Evolutionary conservation across 2,888 invertebrate genomes (phyloP).

Genomic region (Seira sanloemensis): DNA sequence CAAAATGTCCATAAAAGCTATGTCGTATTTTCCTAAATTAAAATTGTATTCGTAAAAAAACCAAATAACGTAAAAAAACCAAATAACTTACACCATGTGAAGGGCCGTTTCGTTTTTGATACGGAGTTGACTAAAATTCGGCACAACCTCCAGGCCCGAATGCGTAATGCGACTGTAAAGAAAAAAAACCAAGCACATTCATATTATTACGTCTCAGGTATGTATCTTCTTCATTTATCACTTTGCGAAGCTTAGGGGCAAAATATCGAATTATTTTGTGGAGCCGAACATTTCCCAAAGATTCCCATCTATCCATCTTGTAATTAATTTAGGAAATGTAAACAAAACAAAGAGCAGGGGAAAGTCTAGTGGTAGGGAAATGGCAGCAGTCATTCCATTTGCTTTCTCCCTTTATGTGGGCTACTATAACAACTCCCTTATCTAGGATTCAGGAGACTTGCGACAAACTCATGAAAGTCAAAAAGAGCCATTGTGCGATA

Average conservation of each 20-base stretch:
- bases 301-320: too few species aligned
- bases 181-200: too few species aligned
- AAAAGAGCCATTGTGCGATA: neutral
- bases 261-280: too few species aligned
- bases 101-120: constrained; percentile 78
- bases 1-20: too few species aligned
- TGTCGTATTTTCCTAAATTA: too few species aligned
- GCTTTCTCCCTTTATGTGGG: neutral
- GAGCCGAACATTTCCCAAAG: too few species aligned
- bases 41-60: neutral
- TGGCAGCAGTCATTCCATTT: neutral
- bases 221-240: too few species aligned
- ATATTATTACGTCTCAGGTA: too few species aligned
- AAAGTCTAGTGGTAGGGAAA: neutral
- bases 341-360: constrained; percentile 10
- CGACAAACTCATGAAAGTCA: neutral
- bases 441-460: too few species aligned
- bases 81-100: constrained; percentile 83
- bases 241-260: too few species aligned
- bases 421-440: too few species aligned
- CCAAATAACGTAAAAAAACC: neutral
- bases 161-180: constrained; percentile 83
- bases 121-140: constrained; percentile 81
- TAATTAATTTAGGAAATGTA: constrained; percentile 21
- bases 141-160: constrained; percentile 82